Evolutionary conservation across 2,797 vertebrate genomes (phyloP).

Genomic region (Cirrhinus molitorella): DNA sequence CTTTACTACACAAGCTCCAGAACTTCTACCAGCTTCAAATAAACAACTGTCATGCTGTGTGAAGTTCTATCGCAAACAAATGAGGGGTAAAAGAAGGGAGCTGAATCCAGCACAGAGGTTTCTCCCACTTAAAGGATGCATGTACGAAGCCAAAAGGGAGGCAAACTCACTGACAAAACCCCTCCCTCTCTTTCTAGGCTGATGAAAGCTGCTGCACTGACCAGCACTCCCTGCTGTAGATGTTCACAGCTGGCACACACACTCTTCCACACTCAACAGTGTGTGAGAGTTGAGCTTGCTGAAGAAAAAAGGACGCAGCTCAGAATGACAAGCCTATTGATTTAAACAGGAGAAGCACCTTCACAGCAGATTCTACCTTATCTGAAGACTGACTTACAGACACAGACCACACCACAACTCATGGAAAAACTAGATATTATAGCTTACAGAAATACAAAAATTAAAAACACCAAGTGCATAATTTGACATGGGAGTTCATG

Average conservation of each 20-base stretch:
- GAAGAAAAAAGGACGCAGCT: conserved; percentile 24
- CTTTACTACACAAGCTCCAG: background rate
- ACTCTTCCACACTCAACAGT: conserved; percentile 26
- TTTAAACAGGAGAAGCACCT: conserved; percentile 37
- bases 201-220: conserved; percentile 68
- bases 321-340: conserved; percentile 22
- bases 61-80: conserved; percentile 35
- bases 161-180: conserved; percentile 69
- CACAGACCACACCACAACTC: conserved; percentile 25
- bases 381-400: conserved; percentile 22
- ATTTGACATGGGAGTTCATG: background rate
- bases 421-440: conserved; percentile 1
- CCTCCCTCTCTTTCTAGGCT: conserved; percentile 67
- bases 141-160: conserved; percentile 62
- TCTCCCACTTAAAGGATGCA: conserved; percentile 47
- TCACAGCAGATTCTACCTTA: conserved; percentile 43
- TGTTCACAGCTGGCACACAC: conserved; percentile 37
- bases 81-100: background rate
- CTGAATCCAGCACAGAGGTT: conserved; percentile 12
- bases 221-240: conserved; percentile 36
- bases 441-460: background rate
- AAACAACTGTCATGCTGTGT: conserved; percentile 30
- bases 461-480: background rate
- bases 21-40: conserved; percentile 11
- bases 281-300: background rate